Evolutionary conservation across 2,888 invertebrate genomes (phyloP).

Genomic region (Choristoneura rosaceana): DNA sequence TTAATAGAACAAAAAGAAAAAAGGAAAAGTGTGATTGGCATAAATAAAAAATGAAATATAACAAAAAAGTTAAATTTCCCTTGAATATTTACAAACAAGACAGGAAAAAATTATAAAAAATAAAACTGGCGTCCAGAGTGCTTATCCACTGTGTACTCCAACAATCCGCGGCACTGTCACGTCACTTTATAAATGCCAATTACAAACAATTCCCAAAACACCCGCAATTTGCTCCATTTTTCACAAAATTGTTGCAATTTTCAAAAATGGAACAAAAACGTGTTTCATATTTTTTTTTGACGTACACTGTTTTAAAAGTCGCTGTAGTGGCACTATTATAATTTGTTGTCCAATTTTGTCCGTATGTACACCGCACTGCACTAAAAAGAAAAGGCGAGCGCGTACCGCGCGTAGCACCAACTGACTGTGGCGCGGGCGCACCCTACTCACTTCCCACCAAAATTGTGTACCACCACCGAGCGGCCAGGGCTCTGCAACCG

Average conservation of each 20-base stretch:
- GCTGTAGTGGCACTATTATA: conserved; percentile 63
- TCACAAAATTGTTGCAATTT: conserved; percentile 43
- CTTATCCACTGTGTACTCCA: conserved; percentile 70
- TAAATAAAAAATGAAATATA: conserved; percentile 69
- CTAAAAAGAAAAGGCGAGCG: conserved; percentile 67
- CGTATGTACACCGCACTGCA: conserved; percentile 45
- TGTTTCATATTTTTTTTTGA: conserved; percentile 59
- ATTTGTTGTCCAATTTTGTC: conserved; percentile 55
- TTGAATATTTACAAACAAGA: conserved; percentile 74
- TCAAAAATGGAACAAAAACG: conserved; percentile 55
- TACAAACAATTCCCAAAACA: conserved; percentile 77
- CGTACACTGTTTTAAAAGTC: conserved; percentile 69
- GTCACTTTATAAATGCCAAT: conserved; percentile 84
- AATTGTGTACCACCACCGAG: conserved; percentile 79
- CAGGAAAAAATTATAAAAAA: conserved; percentile 59
- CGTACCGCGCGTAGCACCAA: conserved; percentile 72
- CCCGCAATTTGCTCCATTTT: conserved; percentile 54
- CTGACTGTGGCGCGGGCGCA: conserved; percentile 81
- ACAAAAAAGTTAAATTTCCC: conserved; percentile 62
- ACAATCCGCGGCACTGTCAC: conserved; percentile 74
- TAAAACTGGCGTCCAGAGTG: conserved; percentile 67
- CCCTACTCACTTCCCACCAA: conserved; percentile 84
- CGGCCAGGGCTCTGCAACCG: conserved; percentile 62
- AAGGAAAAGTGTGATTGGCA: conserved; percentile 82
- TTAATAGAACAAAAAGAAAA: conserved; percentile 60